Base-by-base conservation (phyloP, 1,140 invertebrate genomes). In the Pentalonia nigronervosa region DNA sequence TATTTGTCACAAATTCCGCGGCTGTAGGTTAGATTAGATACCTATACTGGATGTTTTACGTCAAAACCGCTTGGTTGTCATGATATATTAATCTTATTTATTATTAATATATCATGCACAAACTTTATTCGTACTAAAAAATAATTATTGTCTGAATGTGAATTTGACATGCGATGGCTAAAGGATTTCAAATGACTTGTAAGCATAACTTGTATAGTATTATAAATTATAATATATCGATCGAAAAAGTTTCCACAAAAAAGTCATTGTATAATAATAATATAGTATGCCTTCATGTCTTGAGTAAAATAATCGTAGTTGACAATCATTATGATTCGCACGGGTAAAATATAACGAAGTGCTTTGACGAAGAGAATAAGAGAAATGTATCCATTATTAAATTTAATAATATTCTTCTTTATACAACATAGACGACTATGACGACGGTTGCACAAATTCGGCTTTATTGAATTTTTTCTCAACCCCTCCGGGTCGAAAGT, bases 401-500 rank as follows among this genome's bases (percentile, higher is more conserved):
- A 88, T 50, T 50, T 20, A 88, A 50, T 50, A 50, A 48, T 50
- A 88, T 47, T 50, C 21, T 83, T 41, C n/a, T 83, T 76, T 76
- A n/a, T 76, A 34, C 60, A 7, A 47, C 11, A 45, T n/a, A 25
- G 45, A n/a, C 45, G 45, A 87, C 45, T 25, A 34, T 47, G 30
- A 48, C 30, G 30, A 50, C 86, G 47, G 34, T 23, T n/a, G 47
- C 47, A 34, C 30, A 88, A 88, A 88, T 88, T 88, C n/a, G 30
- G 20, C 21, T 88, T 50, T 48, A 88, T 88, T 34, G 86, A 88
- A 88, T 88, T 88, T 88, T 48, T 48, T 34, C 23, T 20, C 45
- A 11, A 88, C 45, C 86, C 86, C 47, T 88, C 86, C 47, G 86
- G 86, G 86, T 88, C 84, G 25, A 88, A 88, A 88, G n/a, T 47